Evolutionary conservation across 1,140 invertebrate genomes (phyloP).

Genomic region (Zaprionus camerounensis): DNA sequence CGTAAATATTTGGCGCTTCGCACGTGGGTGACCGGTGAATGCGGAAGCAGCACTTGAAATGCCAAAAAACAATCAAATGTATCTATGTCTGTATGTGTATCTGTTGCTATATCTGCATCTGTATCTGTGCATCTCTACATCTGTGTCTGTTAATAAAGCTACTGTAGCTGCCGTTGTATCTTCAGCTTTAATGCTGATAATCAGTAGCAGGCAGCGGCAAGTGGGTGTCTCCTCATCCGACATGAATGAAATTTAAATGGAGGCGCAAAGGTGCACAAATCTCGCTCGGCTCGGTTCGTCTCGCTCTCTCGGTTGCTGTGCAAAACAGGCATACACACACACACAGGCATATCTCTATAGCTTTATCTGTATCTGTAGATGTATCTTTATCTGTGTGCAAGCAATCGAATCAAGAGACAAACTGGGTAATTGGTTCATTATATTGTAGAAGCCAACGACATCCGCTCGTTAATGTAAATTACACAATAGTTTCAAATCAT

Average conservation of each 20-base stretch:
- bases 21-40: conserved; percentile 69
- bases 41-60: conserved; percentile 69
- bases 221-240: conserved; percentile 40
- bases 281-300: background rate
- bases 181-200: conserved; percentile 37
- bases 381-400: conserved; percentile 36
- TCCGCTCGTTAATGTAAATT: conserved; percentile 82
- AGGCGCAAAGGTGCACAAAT: conserved; percentile 26
- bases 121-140: conserved; percentile 14
- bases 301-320: background rate
- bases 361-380: conserved; percentile 2
- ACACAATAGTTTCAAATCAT: conserved; percentile 76
- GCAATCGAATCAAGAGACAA: conserved; percentile 81
- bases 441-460: conserved; percentile 78
- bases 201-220: conserved; percentile 31
- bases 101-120: conserved; percentile 16
- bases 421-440: conserved; percentile 82
- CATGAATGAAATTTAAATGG: conserved; percentile 47
- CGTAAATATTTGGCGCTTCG: conserved; percentile 49
- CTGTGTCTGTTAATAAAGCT: conserved; percentile 9
- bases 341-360: background rate
- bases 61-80: conserved; percentile 32
- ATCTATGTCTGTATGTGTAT: conserved; percentile 25
- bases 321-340: background rate
- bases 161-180: background rate